phyloP scores from a whole-genome alignment of 2,888 invertebrate genomes.

The Marasmarcha lunaedactyla region DNA sequence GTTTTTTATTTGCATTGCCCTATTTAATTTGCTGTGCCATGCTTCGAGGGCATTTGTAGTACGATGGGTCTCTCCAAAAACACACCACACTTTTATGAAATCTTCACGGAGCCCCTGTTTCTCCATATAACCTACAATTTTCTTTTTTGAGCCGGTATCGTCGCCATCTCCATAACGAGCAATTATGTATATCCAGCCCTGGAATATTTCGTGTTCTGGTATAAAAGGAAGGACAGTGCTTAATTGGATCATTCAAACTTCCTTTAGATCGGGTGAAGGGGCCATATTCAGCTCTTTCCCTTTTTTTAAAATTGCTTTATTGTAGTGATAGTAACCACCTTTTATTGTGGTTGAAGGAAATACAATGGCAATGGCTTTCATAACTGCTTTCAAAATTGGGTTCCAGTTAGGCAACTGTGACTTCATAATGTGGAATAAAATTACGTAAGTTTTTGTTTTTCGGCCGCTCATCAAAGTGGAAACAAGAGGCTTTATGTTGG shows the following conservation, averaged over 20 bases:
- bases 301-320: constrained; percentile 11
- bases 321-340: constrained; percentile 10
- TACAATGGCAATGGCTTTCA: too few relatives aligned
- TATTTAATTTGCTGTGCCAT: too few relatives aligned
- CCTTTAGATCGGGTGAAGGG: too few relatives aligned
- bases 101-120: too few relatives aligned
- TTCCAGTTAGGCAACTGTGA: constrained; percentile 12
- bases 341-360: constrained; percentile 10
- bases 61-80: too few relatives aligned
- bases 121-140: constrained; percentile 8
- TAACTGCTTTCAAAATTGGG: constrained; percentile 11
- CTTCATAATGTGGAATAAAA: constrained; percentile 11
- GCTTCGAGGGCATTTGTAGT: constrained; percentile 9
- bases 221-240: too few relatives aligned
- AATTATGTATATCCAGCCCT: constrained; percentile 9
- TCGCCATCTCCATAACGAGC: too few relatives aligned
- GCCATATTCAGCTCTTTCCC: constrained; percentile 7
- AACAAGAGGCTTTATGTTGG: constrained; percentile 7
- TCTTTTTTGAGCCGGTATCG: constrained; percentile 8
- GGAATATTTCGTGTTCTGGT: constrained; percentile 7
- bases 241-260: too few relatives aligned
- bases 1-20: too few relatives aligned
- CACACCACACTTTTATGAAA: too few relatives aligned
- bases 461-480: constrained; percentile 8
- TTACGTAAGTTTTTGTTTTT: constrained; percentile 5